Base-by-base conservation (phyloP, 2,113 vertebrate species). In the Chloebia gouldiae region DNA sequence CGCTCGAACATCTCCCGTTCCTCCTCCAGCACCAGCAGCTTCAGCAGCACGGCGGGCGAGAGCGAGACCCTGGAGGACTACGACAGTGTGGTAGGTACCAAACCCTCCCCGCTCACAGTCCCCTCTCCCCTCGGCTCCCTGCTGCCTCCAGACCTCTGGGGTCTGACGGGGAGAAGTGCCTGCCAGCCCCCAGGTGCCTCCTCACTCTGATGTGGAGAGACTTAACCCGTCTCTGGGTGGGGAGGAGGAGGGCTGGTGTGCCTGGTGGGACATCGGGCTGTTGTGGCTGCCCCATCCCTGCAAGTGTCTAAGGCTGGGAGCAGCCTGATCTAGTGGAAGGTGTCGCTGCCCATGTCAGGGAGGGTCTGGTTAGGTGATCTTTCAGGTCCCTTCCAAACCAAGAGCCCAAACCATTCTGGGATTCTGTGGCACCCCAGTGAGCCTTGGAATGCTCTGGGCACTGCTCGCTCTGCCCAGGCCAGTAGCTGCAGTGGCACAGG, bases 1-100 rank as follows among this genome's bases (percentile, higher is more conserved):
- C 97, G 98, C 15, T 97, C 98, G 6, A 99, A 99, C 98, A 99
- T 99, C 86, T 99, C 98, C 64, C 98, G 98, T 33, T 99, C 99
- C 1, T 99, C 99, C 14, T 99, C 99, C 18, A 99, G 99, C 97
- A 98, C 98, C 94, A 99, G 99, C 97, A 99, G 98, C 97, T 99
- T 99, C 97, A 98, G 98, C 96, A 97, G 99, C 94, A 95, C 98
- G 0, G 98, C 98, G 0, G 99, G 99, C 33, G 99, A 99, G 90
- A 98, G 98, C 3, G 99, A 99, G 95, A 97, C 97, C 64, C 96
- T 99, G 73, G 99, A 99, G 73, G 98, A 99, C 76, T 96, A 98
- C 5, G 98, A 99, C 89, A 98, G 97, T 4, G 95, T 97, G 98
- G 99, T 99, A 93, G 95, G 98, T 93, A 53, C 42, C 24, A 0